These are phyloP conservation scores for Corydoras sp. DNA, from an alignment of 2,113 vertebrate species.

Conservation along the genomic window DNA sequence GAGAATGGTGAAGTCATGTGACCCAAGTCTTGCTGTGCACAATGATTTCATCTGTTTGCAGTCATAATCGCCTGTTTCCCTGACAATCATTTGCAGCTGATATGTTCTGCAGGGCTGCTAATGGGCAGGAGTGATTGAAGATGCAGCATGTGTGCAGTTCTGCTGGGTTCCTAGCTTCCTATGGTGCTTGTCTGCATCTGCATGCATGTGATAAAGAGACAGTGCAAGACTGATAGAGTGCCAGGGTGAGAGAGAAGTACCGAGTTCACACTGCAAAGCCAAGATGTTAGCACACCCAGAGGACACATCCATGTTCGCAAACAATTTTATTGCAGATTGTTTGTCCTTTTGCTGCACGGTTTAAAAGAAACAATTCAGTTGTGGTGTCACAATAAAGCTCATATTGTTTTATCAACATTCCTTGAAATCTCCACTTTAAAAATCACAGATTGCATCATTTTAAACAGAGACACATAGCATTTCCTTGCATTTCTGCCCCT, in stretches of 20 bases:
- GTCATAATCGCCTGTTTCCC: slow-evolving; percentile 19
- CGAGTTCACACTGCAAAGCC: slow-evolving; percentile 4
- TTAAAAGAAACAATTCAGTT: slow-evolving; percentile 33
- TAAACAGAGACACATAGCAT: too few species aligned
- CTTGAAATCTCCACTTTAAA: too few species aligned
- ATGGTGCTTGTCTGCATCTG: slow-evolving; percentile 4
- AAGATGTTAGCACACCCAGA: slow-evolving; percentile 28
- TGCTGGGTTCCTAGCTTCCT: slow-evolving; percentile 13
- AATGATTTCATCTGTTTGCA: slow-evolving; percentile 2
- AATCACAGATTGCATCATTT: too few species aligned
- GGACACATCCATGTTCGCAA: slow-evolving; percentile 23
- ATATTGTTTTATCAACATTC: too few species aligned
- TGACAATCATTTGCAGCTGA: slow-evolving; percentile 14
- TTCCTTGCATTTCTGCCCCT: too few species aligned
- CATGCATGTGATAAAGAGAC: too few species aligned
- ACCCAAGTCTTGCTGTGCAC: too few species aligned
- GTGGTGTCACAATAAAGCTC: slow-evolving; percentile 4
- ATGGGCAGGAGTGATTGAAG: slow-evolving; percentile 36
- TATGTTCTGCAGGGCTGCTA: slow-evolving; percentile 24
- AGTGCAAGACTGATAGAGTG: not conserved
- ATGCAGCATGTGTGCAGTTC: slow-evolving; percentile 8
- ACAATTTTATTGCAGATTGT: slow-evolving; percentile 36
- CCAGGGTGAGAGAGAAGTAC: slow-evolving; percentile 9
- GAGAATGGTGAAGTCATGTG: too few species aligned
- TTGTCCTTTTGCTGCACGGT: slow-evolving; percentile 20